phyloP scores from a whole-genome alignment of 2,113 vertebrate species.

The Numenius arquata region DNA sequence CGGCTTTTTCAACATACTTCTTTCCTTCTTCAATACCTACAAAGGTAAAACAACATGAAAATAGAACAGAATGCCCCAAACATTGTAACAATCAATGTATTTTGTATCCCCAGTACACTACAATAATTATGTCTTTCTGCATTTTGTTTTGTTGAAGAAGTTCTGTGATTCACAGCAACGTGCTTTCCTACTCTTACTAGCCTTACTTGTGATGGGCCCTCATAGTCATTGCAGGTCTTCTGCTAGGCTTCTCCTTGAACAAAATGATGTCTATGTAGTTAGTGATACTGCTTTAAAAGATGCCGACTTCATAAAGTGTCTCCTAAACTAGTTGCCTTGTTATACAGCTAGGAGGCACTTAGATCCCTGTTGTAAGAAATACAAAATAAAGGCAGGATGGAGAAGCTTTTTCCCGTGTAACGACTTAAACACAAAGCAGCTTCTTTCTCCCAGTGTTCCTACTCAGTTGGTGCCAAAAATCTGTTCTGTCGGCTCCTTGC shows the following conservation, averaged over 20 bases:
- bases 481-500: background rate
- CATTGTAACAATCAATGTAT: background rate
- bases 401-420: background rate
- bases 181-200: background rate
- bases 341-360: background rate
- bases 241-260: background rate
- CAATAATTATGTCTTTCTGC: background rate
- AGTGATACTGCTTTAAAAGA: background rate
- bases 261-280: background rate
- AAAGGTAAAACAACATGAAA: background rate
- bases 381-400: background rate
- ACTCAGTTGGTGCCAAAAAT: background rate
- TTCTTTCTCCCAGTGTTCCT: background rate
- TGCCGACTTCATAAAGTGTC: background rate
- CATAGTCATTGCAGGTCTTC: background rate
- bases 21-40: conserved; percentile 86
- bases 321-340: background rate
- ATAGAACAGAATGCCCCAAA: background rate
- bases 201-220: background rate
- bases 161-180: background rate
- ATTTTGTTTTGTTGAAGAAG: background rate
- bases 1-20: conserved; percentile 82
- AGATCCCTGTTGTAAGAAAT: background rate
- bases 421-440: background rate
- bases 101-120: background rate